Percentiles rank a stretch among this genome's conserved stretches.
These are phyloP conservation scores for Suillia variegata DNA, from an alignment of 2,888 invertebrate species.

Conservation along the genomic window DNA sequence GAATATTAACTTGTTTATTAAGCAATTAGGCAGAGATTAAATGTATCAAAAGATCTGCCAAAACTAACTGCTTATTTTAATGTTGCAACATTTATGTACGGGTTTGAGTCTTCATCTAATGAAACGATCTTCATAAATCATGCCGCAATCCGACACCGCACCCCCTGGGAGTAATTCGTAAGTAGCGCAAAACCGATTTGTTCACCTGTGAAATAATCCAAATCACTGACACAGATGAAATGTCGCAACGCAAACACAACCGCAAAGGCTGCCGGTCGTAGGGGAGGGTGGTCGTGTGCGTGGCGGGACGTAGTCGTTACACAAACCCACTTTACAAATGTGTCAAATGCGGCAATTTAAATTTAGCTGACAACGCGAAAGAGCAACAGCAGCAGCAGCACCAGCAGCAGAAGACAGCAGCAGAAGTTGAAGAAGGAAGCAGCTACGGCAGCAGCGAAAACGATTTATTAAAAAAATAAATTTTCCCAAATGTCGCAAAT, in stretches of 20 bases:
- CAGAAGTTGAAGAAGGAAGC: neutral
- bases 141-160: neutral
- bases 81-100: no score
- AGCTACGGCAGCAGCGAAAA: no score
- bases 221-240: conserved; percentile 28
- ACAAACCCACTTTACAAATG: conserved; percentile 19
- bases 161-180: conserved; percentile 26
- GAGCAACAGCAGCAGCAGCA: no score
- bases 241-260: conserved; percentile 10
- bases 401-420: neutral
- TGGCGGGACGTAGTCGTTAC: no score
- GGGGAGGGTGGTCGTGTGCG: no score
- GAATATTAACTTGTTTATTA: no score
- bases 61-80: no score
- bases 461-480: conserved; percentile 21
- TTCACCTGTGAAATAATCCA: conserved; percentile 32
- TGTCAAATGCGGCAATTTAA: conserved; percentile 15
- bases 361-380: neutral
- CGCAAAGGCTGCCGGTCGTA: neutral
- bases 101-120: no score
- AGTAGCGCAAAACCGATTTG: conserved; percentile 32
- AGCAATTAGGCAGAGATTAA: no score
- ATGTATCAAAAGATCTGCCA: no score
- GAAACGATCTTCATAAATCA: conserved; percentile 3
- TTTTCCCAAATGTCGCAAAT: conserved; percentile 17